phyloP scores from a whole-genome alignment of 2,888 invertebrate species.

The Poecilus cupreus region DNA sequence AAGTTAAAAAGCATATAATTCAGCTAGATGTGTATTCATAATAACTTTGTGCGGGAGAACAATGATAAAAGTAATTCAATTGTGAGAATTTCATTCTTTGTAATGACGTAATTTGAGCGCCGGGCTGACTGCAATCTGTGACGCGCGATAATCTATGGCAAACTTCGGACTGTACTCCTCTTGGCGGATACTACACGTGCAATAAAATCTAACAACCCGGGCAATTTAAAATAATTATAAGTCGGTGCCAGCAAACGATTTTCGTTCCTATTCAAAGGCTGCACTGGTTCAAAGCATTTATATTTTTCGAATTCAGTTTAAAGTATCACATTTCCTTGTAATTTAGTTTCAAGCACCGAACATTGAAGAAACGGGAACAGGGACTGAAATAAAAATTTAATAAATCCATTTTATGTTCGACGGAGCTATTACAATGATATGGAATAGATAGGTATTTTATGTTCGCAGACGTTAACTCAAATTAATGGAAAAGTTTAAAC shows the following conservation, averaged over 20 bases:
- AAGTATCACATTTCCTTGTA: constrained; percentile 38
- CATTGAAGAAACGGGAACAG: constrained; percentile 15
- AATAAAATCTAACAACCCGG: constrained; percentile 50
- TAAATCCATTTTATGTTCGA: constrained; percentile 16
- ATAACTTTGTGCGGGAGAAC: constrained; percentile 29
- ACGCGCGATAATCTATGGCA: constrained; percentile 44
- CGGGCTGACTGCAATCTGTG: constrained; percentile 25
- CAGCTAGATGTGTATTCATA: constrained; percentile 32
- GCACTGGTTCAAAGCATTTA: constrained; percentile 8
- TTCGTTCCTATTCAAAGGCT: constrained; percentile 1
- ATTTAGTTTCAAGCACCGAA: constrained; percentile 27
- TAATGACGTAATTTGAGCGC: constrained; percentile 47
- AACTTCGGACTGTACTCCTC: constrained; percentile 40
- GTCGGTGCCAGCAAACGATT: constrained; percentile 20
- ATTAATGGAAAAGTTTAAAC: too few relatives aligned
- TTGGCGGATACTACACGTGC: constrained; percentile 39
- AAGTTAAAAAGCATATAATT: constrained; percentile 30
- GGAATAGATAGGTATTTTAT: neutral
- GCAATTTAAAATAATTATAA: constrained; percentile 55
- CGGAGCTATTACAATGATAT: neutral
- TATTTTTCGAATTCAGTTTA: constrained; percentile 38
- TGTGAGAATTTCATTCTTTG: constrained; percentile 46
- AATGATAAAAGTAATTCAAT: constrained; percentile 51
- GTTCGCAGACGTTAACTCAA: too few relatives aligned
- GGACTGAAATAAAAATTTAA: constrained; percentile 10